Conservation (phyloP, 2,888 invertebrate species). For the Rhagonycha lutea region DNA sequence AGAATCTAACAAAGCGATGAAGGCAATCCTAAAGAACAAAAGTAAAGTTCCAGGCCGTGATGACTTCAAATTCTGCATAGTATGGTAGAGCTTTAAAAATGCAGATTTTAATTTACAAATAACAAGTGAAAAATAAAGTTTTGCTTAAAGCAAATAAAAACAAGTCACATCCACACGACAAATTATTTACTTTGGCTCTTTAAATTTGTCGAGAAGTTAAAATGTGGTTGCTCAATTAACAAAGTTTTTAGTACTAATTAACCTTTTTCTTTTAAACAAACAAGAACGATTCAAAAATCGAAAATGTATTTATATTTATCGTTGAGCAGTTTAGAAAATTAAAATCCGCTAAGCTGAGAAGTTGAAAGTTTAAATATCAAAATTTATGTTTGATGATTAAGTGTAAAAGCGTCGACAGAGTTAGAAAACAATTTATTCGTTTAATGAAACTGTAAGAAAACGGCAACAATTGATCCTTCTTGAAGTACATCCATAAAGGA, state of each 20-base stretch:
- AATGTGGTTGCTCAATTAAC: background rate
- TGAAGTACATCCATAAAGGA: constrained; percentile 29
- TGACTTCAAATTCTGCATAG: background rate
- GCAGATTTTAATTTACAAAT: too few species aligned
- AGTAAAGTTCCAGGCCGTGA: too few species aligned
- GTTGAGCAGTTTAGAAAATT: background rate
- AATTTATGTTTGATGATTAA: background rate
- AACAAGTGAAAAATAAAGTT: background rate
- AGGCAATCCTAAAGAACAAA: too few species aligned
- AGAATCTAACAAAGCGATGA: too few species aligned
- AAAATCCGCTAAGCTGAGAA: background rate
- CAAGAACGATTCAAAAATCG: background rate
- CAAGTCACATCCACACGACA: background rate
- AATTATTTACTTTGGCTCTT: background rate
- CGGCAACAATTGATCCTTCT: constrained; percentile 28
- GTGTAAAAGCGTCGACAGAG: background rate
- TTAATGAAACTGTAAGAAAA: constrained; percentile 12
- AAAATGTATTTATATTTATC: background rate
- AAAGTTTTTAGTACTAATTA: background rate
- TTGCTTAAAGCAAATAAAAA: background rate
- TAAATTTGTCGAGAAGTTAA: background rate
- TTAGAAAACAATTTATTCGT: constrained; percentile 19
- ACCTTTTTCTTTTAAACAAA: background rate
- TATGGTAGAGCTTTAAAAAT: background rate
- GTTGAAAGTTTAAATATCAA: background rate